phyloP scores from a whole-genome alignment of 2,797 vertebrate species.

The Huso huso region DNA sequence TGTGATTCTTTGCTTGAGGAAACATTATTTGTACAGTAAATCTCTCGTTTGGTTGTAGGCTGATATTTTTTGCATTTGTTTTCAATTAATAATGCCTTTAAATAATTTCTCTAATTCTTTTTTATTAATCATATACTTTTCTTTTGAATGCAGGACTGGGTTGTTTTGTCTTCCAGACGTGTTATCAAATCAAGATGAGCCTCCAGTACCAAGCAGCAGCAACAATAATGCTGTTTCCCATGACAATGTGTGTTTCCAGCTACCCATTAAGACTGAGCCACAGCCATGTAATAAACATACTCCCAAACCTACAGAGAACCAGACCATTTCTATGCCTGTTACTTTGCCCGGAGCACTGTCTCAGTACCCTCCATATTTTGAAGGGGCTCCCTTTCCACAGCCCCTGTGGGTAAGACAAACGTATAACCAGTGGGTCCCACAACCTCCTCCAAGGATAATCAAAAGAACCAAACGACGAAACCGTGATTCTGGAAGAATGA shows the following conservation, averaged over 20 bases:
- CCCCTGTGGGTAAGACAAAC: conserved; percentile 88
- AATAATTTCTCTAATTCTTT: too few relatives aligned
- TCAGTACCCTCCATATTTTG: conserved; percentile 85
- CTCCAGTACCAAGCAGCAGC: conserved; percentile 36
- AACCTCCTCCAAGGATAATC: conserved; percentile 80
- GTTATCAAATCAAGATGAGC: conserved; percentile 57
- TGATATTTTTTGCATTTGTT: too few relatives aligned
- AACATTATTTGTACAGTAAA: too few relatives aligned
- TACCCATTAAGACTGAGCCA: conserved; percentile 35
- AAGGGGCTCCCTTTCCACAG: conserved; percentile 87
- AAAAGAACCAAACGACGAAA: conserved; percentile 84
- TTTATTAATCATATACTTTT: neutral
- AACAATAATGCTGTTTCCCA: conserved; percentile 35
- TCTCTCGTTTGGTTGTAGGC: too few relatives aligned
- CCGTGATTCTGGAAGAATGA: conserved; percentile 77
- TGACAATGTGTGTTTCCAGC: conserved; percentile 33
- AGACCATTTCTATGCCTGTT: conserved; percentile 23
- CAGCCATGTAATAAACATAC: conserved; percentile 51
- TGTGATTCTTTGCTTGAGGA: too few relatives aligned
- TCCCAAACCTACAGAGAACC: conserved; percentile 41
- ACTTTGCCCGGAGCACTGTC: conserved; percentile 65
- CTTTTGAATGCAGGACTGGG: conserved; percentile 64
- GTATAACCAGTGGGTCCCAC: conserved; percentile 92
- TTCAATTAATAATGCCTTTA: too few relatives aligned
- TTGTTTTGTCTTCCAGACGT: conserved; percentile 76